A percentile compares a stretch with the other conserved stretches of the same genome.
These are phyloP conservation scores for Emys orbicularis DNA, from an alignment of 2,797 vertebrate species.

Conservation along the genomic window DNA sequence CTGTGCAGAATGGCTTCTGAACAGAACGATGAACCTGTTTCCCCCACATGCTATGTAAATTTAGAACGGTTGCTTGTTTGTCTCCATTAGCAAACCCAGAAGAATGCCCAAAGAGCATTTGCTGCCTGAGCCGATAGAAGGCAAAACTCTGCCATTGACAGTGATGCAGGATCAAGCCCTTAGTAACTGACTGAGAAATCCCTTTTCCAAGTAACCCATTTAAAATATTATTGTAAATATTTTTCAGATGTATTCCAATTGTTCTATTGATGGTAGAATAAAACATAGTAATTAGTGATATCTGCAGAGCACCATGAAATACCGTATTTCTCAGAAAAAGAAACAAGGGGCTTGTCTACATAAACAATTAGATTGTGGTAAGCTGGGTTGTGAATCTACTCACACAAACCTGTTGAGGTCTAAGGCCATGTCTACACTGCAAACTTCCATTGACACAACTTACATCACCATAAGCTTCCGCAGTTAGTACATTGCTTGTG, in stretches of 20 bases:
- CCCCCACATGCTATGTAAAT: neutral
- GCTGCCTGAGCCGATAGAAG: conserved; percentile 39
- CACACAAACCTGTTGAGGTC: neutral
- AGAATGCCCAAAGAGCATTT: conserved; percentile 40
- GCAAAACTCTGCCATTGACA: conserved; percentile 4
- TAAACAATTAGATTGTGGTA: neutral
- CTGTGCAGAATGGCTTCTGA: neutral
- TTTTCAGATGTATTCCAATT: neutral
- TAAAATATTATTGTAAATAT: conserved; percentile 35
- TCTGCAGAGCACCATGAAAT: neutral
- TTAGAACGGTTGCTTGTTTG: conserved; percentile 49
- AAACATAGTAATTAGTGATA: neutral
- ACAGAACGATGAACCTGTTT: neutral
- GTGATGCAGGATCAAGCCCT: conserved; percentile 13
- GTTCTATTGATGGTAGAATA: neutral
- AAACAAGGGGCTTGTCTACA: neutral
- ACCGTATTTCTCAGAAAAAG: neutral
- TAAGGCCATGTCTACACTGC: neutral
- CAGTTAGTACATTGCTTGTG: neutral
- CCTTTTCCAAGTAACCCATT: neutral
- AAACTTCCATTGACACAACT: neutral
- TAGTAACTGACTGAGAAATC: conserved; percentile 3
- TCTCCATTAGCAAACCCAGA: conserved; percentile 53
- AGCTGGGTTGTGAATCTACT: neutral
- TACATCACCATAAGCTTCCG: neutral